phyloP scores from a whole-genome alignment of 64 coral and sea anemone species.

The Acropora yongei region DNA sequence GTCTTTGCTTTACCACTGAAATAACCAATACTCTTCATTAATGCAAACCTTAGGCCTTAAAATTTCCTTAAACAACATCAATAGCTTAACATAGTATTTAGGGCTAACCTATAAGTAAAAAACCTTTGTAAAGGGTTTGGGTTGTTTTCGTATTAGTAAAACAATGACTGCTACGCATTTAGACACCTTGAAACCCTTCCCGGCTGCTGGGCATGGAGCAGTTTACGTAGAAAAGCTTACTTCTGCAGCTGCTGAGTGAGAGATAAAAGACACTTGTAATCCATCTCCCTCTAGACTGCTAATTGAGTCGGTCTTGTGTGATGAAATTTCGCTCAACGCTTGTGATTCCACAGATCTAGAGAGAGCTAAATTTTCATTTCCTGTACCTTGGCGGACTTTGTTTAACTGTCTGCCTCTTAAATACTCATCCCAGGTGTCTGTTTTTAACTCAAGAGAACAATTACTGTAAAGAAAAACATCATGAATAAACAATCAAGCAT shows the following conservation, averaged over 20 bases:
- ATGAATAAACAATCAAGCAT: neutral
- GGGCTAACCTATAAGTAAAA: no score
- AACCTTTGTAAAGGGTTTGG: no score
- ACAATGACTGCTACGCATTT: no score
- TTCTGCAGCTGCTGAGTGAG: neutral
- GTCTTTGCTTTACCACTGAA: no score
- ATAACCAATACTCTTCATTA: no score
- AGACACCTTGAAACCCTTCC: no score
- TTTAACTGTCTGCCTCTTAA: neutral
- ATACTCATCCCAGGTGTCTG: neutral
- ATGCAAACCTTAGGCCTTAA: no score
- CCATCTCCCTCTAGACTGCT: neutral
- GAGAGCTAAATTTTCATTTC: conserved; percentile 17
- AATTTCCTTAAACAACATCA: no score
- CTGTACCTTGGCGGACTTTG: neutral
- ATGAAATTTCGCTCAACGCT: conserved; percentile 18
- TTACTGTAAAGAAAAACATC: conserved; percentile 15
- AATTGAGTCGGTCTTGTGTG: conserved; percentile 18
- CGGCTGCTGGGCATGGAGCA: no score
- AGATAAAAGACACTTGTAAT: conserved; percentile 5
- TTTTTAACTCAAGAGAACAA: conserved; percentile 22
- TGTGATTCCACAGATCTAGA: conserved; percentile 8
- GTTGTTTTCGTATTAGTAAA: no score
- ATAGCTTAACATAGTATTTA: no score
- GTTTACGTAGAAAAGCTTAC: neutral